Conservation (phyloP, 2,113 vertebrate species). For the Sarotherodon lohbergeri region DNA sequence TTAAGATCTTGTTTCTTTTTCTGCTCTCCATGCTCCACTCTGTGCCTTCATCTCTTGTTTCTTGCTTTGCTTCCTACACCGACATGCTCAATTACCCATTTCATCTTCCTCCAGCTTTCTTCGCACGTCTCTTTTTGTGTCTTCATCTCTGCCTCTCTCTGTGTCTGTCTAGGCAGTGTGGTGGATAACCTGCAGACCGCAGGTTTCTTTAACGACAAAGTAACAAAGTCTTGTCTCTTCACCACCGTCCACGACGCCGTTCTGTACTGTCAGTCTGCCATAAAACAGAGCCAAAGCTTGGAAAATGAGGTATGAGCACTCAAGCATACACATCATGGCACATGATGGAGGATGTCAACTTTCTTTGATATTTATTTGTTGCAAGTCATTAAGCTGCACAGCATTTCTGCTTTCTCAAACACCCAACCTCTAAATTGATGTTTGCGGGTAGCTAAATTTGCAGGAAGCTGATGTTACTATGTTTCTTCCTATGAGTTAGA, state of each 20-base stretch:
- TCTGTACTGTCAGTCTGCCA: conserved; percentile 48
- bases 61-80: not conserved
- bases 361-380: not conserved
- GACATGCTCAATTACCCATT: not conserved
- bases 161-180: conserved; percentile 61
- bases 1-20: not conserved
- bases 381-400: not conserved
- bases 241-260: conserved; percentile 80
- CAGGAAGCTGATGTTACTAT: not conserved
- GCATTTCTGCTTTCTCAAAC: not conserved
- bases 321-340: not conserved
- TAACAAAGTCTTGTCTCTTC: conserved; percentile 85
- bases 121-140: rapidly evolving
- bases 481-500: not conserved
- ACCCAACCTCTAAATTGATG: not conserved
- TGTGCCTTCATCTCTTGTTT: not conserved
- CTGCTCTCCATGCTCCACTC: not conserved
- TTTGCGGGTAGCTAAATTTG: not conserved
- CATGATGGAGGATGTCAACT: not conserved
- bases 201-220: conserved; percentile 79
- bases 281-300: not conserved
- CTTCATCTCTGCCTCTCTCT: not conserved
- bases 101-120: not conserved
- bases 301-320: not conserved
- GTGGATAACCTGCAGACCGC: conserved; percentile 79